These are phyloP conservation scores for Ostrea edulis DNA, from an alignment of 1,140 invertebrate genomes.

Conservation along the genomic window DNA sequence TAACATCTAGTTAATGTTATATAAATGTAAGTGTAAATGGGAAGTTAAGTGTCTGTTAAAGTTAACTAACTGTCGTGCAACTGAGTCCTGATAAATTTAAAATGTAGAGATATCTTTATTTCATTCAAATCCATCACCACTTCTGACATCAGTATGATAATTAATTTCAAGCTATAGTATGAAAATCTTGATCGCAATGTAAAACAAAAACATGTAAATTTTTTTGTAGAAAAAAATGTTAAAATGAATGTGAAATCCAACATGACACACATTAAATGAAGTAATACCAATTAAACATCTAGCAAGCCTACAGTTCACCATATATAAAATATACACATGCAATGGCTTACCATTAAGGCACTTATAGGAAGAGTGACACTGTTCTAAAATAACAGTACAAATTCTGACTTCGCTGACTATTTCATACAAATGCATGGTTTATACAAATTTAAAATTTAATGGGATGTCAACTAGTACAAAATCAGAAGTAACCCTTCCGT, in stretches of 20 bases:
- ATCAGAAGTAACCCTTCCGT: too few relatives aligned
- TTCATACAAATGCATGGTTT: background rate
- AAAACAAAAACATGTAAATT: background rate
- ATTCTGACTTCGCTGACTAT: background rate
- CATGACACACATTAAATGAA: background rate
- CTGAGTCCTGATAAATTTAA: too few relatives aligned
- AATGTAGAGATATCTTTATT: too few relatives aligned
- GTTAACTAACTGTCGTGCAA: too few relatives aligned
- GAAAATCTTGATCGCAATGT: background rate
- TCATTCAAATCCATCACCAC: too few relatives aligned
- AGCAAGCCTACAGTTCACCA: background rate
- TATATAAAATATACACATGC: background rate
- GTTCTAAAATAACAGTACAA: constrained; percentile 10
- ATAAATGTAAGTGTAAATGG: too few relatives aligned
- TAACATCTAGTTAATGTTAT: too few relatives aligned
- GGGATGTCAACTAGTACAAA: too few relatives aligned
- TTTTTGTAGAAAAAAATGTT: background rate
- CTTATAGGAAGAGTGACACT: background rate
- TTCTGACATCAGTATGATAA: too few relatives aligned
- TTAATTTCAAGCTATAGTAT: too few relatives aligned
- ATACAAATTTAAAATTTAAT: background rate
- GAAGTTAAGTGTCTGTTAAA: too few relatives aligned
- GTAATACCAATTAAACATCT: background rate
- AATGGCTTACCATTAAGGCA: background rate
- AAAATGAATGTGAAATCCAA: background rate